Base-by-base conservation (phyloP, 2,113 vertebrate species). In the Hemichromis elongatus region DNA sequence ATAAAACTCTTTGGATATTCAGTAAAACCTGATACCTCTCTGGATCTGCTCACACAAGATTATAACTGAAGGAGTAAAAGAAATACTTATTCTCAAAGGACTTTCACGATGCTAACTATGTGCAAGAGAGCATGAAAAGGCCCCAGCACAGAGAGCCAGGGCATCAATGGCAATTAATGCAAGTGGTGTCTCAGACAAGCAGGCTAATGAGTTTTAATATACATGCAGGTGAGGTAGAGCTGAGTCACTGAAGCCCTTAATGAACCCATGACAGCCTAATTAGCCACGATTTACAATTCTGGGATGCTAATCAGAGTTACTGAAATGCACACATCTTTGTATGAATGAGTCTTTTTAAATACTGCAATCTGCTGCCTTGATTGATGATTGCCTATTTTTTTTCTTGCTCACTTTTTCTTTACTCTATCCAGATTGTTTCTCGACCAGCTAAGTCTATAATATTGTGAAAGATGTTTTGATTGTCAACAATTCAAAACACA, bases 191-290 rank as follows among this genome's bases (percentile, higher is more conserved):
- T 98, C 95, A 98, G 97, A 99, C 98, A 99, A 99, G 98, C 96
- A 96, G 97, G 96, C 97, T 99, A 99, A 99, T 98, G 98, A 99
- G 97, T 98, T 99, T 98, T 98, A 98, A 98, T 98, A 98, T 97
- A 97, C 97, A 98, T 96, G 97, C 98, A 99, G 98, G 98, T 99
- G 97, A 98, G 97, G 96, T 96, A 97, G 97, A 98, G 97, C 97
- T 96, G 97, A 97, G 97, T 97, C 96, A 97, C 97, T 96, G 97
- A 97, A 97, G 97, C 97, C 97, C 98, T 97, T 98, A 99, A 99
- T 98, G 98, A 99, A 98, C 97, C 97, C 97, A 97, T 98, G 98
- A 99, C 98, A 98, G 97, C 96, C 97, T 98, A 99, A 99, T 99
- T 99, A 99, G 97, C 96, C 96, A 97, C 97, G 97, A 99, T 99